phyloP scores from a whole-genome alignment of 2,113 vertebrate species.

The Xenopus borealis region DNA sequence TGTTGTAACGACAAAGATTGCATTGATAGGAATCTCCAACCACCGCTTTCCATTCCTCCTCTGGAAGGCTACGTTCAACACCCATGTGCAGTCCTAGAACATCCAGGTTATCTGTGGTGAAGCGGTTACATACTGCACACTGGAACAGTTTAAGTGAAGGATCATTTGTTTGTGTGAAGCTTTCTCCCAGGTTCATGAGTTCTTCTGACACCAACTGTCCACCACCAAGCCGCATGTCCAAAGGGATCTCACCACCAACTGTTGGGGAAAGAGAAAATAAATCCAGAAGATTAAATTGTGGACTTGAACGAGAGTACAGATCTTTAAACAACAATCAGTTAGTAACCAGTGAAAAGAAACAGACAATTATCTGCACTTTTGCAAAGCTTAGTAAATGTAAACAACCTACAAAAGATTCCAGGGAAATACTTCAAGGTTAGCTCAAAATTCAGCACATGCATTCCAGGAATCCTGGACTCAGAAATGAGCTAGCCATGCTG shows the following conservation, averaged over 20 bases:
- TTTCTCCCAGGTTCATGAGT: slow-evolving; percentile 96
- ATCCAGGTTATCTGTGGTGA: slow-evolving; percentile 96
- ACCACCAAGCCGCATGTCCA: slow-evolving; percentile 90
- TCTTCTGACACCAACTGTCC: slow-evolving; percentile 97
- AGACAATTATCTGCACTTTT: neutral
- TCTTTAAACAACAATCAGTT: neutral
- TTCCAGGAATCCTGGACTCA: neutral
- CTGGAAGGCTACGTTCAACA: slow-evolving; percentile 86
- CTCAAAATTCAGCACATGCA: neutral
- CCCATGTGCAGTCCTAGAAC: slow-evolving; percentile 95
- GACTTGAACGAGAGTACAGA: no score
- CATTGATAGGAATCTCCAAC: slow-evolving; percentile 96
- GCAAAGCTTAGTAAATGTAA: neutral
- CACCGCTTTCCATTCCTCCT: slow-evolving; percentile 94
- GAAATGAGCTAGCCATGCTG: no score
- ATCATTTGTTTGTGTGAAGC: slow-evolving; percentile 92
- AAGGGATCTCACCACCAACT: slow-evolving; percentile 93
- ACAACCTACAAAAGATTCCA: neutral
- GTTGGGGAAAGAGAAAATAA: slow-evolving; percentile 35
- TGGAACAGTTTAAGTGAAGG: slow-evolving; percentile 97
- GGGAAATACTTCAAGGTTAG: neutral
- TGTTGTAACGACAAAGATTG: slow-evolving; percentile 96
- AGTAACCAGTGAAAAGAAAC: neutral
- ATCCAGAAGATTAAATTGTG: slow-evolving; percentile 49
- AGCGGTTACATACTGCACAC: slow-evolving; percentile 96